Base-by-base conservation (phyloP, 2,113 vertebrate species). In the Penelope pileata region DNA sequence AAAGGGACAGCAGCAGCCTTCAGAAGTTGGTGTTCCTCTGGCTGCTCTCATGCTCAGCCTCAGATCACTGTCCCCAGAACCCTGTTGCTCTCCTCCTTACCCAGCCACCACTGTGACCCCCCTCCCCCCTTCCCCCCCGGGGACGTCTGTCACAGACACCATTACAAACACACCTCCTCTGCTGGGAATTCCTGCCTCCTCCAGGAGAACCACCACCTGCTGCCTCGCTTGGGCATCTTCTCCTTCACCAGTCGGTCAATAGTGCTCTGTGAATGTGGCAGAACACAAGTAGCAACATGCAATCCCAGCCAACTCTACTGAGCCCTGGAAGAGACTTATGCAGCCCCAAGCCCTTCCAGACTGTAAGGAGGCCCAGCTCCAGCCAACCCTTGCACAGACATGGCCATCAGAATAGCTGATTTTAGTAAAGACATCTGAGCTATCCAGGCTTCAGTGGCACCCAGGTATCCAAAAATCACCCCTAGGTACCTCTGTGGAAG, bases 191-290 rank as follows among this genome's bases (percentile, higher is more conserved):
- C 98, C 96, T 94, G 98, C 75, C 98, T 98, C 77, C 98, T 96
- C 99, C 99, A 99, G 69, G 99, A 99, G 86, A 99, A 99, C 99
- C 99, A 99, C 98, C 98, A 99, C 50, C 98, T 98, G 58, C 98
- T 98, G 75, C 98, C 97, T 95, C 98, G 99, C 94, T 98, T 99
- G 24, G 98, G 97, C 99, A 99, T 99, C 95, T 99, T 99, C 96
- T 99, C 98, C 93, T 99, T 99, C 86, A 99, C 97, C 87, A 99
- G 95, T 56, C 90, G 97, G 6, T 99, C 97, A 6, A 99, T 80
- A 6, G 98, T 95, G 87, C 94, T 98, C 99, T 99, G 69, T 14
- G 86, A 62, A 78, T 14, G 42, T n/a, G 58, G 72, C 74, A 68
- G 76, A 91, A 77, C 34, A 8, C 12, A 22, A 76, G 53, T n/a